Evolutionary conservation across 2,113 vertebrate genomes (phyloP), one percentile per base, ranked within the genome.

Genomic region (Anguilla japonica): DNA sequence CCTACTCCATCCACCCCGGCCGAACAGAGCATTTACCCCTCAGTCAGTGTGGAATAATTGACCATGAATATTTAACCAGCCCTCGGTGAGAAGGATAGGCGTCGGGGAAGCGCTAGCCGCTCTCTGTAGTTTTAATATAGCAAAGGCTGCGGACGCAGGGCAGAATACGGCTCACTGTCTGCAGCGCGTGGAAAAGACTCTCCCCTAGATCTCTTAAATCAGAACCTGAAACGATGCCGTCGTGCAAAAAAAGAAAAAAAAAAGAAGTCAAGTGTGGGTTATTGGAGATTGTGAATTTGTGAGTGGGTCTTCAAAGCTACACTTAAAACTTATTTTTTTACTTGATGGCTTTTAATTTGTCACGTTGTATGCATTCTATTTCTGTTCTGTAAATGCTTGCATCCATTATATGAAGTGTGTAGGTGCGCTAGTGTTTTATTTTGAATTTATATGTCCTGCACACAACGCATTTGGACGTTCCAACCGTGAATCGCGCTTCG

Each of bases 11-110:
- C n/a, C 88, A 75, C 13, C 29, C 79, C 81, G 15, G 9, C 71
- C 80, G 82, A 82, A 80, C 83, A n/a, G 83, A 63, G 75, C 87
- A 41, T 87, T 87, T 87, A 81, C 57, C 83, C 83, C 81, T 84
- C 87, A 80, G 83, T 84, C 87, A 80, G 57, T 84, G 87, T 84
- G 83, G 53, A 81, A 84, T 87, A 87, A 84, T 87, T 87, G 87
- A 87, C 75, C 87, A 87, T 84, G 71, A 87, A 84, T 87, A 81
- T 87, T 87, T 87, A 84, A 84, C 50, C 43, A 46, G 75, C 75
- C 87, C 18, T 84, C 40, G 22, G 43, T 81, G 87, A 75, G 75
- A 83, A 81, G 83, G 67, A 53, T 79, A 43, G 86, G 34, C 63
- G 83, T 81, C 34, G 41, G 63, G 83, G 86, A 83, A 83, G 67